Conservation (phyloP, 2,113 vertebrate genomes). For the Eclectus roratus region DNA sequence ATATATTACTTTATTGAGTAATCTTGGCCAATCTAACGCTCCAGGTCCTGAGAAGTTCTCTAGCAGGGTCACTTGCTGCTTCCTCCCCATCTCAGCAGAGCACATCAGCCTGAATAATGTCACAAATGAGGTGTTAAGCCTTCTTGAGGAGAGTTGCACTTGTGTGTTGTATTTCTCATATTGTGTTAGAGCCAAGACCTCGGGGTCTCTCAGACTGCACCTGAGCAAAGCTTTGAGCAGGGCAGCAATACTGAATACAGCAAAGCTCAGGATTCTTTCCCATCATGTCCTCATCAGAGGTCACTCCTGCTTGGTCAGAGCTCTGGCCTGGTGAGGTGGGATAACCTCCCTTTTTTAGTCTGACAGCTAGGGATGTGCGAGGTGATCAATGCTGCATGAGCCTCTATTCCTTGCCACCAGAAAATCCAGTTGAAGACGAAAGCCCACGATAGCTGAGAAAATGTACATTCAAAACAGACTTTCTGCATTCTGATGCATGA, state of each 20-base stretch:
- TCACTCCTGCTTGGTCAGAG: not conserved
- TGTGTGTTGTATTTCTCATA: not conserved
- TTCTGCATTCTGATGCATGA: not conserved
- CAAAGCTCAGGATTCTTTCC: not conserved
- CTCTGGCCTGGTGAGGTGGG: not conserved
- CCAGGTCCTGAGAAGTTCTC: not conserved
- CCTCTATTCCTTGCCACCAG: rapidly evolving
- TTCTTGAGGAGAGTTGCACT: not conserved
- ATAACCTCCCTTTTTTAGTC: not conserved
- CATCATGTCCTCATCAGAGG: not conserved
- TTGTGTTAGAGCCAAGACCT: not conserved
- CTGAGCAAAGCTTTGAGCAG: not conserved
- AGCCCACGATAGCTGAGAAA: not conserved
- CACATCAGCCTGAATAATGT: not conserved
- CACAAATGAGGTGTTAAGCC: not conserved
- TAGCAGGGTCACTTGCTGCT: not conserved
- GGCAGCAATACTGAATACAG: not conserved
- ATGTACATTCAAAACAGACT: not conserved
- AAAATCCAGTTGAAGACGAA: not conserved
- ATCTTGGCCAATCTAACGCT: not conserved
- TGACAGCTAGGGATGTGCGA: not conserved
- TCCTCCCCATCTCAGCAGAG: not conserved
- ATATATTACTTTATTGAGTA: not conserved
- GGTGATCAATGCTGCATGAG: not conserved
- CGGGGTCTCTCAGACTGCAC: not conserved